Evolutionary conservation across 2,797 vertebrate genomes (phyloP), one percentile per base, ranked within the genome.

Genomic region (Trachops cirrhosus): DNA sequence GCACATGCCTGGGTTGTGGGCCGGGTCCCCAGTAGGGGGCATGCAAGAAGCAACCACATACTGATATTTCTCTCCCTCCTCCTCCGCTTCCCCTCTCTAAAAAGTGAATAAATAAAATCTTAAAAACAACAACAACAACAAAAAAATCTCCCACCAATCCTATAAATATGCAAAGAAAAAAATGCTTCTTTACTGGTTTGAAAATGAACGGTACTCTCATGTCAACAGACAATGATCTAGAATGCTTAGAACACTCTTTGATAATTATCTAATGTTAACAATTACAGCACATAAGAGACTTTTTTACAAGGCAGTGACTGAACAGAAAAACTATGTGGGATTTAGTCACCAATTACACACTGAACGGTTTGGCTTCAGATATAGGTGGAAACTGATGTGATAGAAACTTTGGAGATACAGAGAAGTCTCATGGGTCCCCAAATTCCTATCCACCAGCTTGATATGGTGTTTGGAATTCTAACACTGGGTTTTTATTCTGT

Each of bases 261-360:
- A 67, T 74, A 57, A 62, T 93, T 86, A 89, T 71, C 59, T 68
- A 83, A 2, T 79, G 48, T 92, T 90, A 96, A 86, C 37, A 93
- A 80, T 89, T 50, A 85, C 73, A 86, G 34, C 68, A 68, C n/a
- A 64, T 26, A 89, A 74, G 59, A 50, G 59, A 91, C 74, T 75
- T 93, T 87, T 68, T 86, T 89, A 70, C 22, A 85, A 92, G 22
- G 34, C 79, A 86, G 15, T 50, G 29, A 82, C 59, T 64, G 46
- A 57, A 74, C 74, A 48, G 11, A 78, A 93, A 74, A 75, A 39
- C 29, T 22, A 57, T 37, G 14, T 75, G 73, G 39, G 37, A 79
- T 50, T 74, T 54, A 41, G 6, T 39, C 14, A 34, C 32, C 68
- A 80, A 9, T 29, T 74, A 16, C 41, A 29, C 0, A 3, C 6